Evolutionary conservation across 2,113 vertebrate species (phyloP).

Genomic region (Chaetops frenatus): DNA sequence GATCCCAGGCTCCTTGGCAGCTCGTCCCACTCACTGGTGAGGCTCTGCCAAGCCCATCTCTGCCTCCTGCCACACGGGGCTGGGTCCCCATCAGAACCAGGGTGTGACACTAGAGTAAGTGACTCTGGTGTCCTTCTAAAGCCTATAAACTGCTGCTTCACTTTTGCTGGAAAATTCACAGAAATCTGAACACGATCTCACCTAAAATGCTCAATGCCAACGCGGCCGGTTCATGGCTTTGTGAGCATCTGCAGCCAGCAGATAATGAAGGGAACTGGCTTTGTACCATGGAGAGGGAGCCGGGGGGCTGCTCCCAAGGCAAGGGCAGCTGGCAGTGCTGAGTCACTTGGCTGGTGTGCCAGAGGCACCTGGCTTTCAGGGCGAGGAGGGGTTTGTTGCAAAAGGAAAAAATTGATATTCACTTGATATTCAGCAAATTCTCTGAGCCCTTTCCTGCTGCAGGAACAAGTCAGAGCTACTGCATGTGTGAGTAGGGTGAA

Average conservation of each 20-base stretch:
- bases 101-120: not conserved
- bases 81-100: not conserved
- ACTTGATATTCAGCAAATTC: not conserved
- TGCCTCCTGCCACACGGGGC: not conserved
- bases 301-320: not conserved
- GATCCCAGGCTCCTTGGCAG: not conserved
- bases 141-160: not conserved
- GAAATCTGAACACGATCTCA: not conserved
- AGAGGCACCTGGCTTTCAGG: not conserved
- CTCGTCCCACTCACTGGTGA: not conserved
- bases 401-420: not conserved
- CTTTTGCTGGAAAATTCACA: not conserved
- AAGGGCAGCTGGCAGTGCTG: not conserved
- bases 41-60: not conserved
- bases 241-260: not conserved
- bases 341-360: not conserved
- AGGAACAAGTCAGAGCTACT: not conserved
- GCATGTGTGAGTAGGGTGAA: not conserved
- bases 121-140: not conserved
- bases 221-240: not conserved
- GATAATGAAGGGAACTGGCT: not conserved
- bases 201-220: rapidly evolving
- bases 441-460: not conserved
- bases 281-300: not conserved
- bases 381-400: not conserved